Conservation (phyloP, 1,140 invertebrate genomes). For the Leptopilina clavipes region DNA sequence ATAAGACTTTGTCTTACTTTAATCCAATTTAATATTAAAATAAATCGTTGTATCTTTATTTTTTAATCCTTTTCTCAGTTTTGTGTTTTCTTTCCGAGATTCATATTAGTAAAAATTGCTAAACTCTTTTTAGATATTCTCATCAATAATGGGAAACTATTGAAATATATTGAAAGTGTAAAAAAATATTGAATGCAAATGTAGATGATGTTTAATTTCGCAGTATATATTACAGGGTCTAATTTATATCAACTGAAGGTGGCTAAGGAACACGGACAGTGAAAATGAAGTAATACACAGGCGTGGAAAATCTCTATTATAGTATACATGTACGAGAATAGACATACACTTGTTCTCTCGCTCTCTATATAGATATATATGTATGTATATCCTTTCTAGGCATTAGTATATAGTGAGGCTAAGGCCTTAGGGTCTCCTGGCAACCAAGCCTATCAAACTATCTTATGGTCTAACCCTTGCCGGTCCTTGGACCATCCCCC, state of each 20-base stretch:
- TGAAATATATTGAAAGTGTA: no score
- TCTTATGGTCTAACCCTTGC: constrained; percentile 67
- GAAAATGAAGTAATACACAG: constrained; percentile 19
- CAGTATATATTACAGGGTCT: constrained; percentile 1
- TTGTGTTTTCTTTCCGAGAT: no score
- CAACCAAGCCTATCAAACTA: constrained; percentile 72
- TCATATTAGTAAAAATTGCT: no score
- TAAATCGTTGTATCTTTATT: no score
- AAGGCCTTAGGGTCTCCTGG: constrained; percentile 67
- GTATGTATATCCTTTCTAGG: constrained; percentile 55
- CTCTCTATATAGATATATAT: not conserved
- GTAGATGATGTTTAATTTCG: not conserved
- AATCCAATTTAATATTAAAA: no score
- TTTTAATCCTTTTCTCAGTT: no score
- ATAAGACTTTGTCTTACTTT: no score
- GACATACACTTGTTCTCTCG: not conserved
- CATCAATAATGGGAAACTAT: no score
- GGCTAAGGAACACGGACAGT: constrained; percentile 10
- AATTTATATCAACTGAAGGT: constrained; percentile 19
- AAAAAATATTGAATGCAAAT: no score
- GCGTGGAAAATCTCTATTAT: constrained; percentile 29
- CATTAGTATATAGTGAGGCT: constrained; percentile 57
- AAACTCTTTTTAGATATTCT: no score
- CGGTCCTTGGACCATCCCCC: constrained; percentile 48
- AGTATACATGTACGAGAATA: not conserved